Base-by-base conservation (phyloP, 2,113 vertebrate species). In the Aegotheles bennettii region DNA sequence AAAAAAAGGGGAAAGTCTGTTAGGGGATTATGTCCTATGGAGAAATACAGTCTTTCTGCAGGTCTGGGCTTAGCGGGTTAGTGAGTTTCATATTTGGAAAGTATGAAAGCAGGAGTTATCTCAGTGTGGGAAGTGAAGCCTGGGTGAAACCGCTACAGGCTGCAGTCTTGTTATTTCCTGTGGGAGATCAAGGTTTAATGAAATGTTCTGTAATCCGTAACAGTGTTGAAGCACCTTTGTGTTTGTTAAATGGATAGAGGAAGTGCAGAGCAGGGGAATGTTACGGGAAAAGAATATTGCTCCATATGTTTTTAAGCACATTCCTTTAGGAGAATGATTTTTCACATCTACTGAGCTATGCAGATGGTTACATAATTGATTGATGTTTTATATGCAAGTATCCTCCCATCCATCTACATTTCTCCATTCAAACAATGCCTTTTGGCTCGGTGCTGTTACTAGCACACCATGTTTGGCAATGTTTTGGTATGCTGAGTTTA, bases 401-500 rank as follows among this genome's bases (percentile, higher is more conserved):
- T 89, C 48, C 65, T 85, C 59, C 36, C 33, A 59, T 80, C 70
- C 35, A 31, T 94, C 61, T 84, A 23, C 51, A 84, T 90, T 63
- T 45, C 83, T 85, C 51, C 16, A 63, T 94, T 92, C 50, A 80
- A 25, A 84, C 80, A 73, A 48, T 67, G 64, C 23, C 35, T 94
- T 92, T 87, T 94, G 50, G 67, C 76, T 93, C 13, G 0, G 19
- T 92, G 79, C 64, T 87, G 54, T 94, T 93, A 56, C 50, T 89
- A 50, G 60, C 43, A 43, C 78, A 67, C 67, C 63, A 86, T 89
- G 90, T 95, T 95, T 94, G 84, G 69, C 75, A 91, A 40, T 83
- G 70, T 94, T 94, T 94, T 93, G 79, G 60, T 87, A 38, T 6
- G 35, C 70, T 48, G 74, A 25, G 36, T 95, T 95, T 95, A 93